Base-by-base conservation (phyloP, 2,888 invertebrate genomes). In the Andricus curvator region DNA sequence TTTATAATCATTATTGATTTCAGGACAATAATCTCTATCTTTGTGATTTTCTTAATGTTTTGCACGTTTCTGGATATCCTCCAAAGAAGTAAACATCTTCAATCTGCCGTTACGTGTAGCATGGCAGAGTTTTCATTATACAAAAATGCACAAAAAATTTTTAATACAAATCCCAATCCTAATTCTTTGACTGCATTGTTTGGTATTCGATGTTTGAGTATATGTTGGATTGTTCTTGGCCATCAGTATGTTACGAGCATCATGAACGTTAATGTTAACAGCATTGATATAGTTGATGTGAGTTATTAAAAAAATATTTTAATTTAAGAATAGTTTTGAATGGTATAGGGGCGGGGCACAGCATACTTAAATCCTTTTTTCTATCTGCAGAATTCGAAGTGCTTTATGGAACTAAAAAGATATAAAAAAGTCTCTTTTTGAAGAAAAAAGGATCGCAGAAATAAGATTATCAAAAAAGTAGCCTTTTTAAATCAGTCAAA, bases 211-310 rank as follows among this genome's bases (percentile, higher is more conserved):
- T 33, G 33, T 33, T 33, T 33, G 44, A 93, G 93, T 83, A 94
- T 93, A 81, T 86, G 90, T 64, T 94, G 93, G 93, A 93, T 94
- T 4, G 88, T 94, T 29, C 81, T 93, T 17, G 94, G 93, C 2
- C 94, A 94, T 85, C 60, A 60, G n/a, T 60, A 60, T n/a, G 9
- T 60, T 6, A n/a, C 6, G 1, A 60, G 9, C 11, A 4, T 60
- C 9, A 22, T 22, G 3, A 8, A 22, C 20, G n/a, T n/a, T 60
- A 60, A n/a, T 8, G 60, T 60, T n/a, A 60, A 60, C 11, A 22
- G 2, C 3, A 22, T 22, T 60, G 22, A 60, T 60, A 22, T 60
- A 3, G 8, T 22, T n/a, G 60, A 33, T 33, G 33, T 33, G 33
- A 33, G 33, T 33, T 5, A 33, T 33, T 33, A 25, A 33, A 33